phyloP scores from a whole-genome alignment of 2,113 vertebrate species.

The Sterrhoptilus dennistouni region DNA sequence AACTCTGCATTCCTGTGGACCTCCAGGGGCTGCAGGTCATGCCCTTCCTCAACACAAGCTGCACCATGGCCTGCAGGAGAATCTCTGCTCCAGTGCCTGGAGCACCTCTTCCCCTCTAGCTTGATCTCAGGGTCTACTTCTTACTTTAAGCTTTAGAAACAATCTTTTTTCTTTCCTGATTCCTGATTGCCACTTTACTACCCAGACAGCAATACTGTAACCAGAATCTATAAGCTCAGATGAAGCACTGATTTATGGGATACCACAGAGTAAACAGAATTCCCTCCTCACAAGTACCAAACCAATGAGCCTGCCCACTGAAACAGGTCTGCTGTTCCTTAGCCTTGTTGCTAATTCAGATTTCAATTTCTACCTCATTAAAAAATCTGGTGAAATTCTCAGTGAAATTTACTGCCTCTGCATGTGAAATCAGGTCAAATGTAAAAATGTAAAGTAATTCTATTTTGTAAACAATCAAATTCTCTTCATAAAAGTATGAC shows the following conservation, averaged over 20 bases:
- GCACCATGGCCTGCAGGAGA: fast-evolving
- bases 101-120: neutral
- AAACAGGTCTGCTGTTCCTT: neutral
- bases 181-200: neutral
- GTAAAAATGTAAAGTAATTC: neutral
- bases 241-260: neutral
- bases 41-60: neutral
- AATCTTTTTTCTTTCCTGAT: neutral
- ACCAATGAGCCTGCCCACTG: neutral
- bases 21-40: neutral
- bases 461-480: neutral
- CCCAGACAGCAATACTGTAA: neutral
- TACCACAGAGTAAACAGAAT: neutral
- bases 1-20: neutral
- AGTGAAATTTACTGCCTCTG: neutral
- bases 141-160: neutral
- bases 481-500: neutral
- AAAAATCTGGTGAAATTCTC: neutral
- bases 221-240: neutral
- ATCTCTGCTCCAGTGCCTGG: neutral
- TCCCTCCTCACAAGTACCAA: neutral
- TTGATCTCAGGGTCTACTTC: neutral
- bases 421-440: neutral
- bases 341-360: neutral
- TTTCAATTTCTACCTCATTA: neutral